phyloP scores from a whole-genome alignment of 2,888 invertebrate species.

The Quadriops clusia region DNA sequence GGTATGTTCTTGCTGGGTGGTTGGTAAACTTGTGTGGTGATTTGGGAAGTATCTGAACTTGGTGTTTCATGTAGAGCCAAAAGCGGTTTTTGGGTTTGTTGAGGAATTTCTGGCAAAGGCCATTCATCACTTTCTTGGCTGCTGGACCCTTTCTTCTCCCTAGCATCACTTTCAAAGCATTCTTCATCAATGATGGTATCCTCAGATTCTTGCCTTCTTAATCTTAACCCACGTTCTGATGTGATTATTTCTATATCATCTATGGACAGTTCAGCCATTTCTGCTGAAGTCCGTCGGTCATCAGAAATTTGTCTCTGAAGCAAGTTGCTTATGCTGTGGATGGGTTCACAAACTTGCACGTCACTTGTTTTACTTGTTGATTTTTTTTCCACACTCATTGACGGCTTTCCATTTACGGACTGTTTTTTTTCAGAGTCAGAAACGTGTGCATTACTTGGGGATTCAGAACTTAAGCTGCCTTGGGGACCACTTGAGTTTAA shows the following conservation, averaged over 20 bases:
- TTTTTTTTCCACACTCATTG: too few species aligned
- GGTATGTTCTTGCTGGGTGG: constrained; percentile 32
- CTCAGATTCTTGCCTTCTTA: constrained; percentile 35
- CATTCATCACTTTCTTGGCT: constrained; percentile 65
- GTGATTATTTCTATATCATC: constrained; percentile 43
- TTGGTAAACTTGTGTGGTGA: constrained; percentile 33
- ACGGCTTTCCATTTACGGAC: constrained; percentile 21
- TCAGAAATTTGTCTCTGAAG: constrained; percentile 55
- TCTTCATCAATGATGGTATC: constrained; percentile 38
- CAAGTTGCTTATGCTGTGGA: constrained; percentile 30
- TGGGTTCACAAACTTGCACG: constrained; percentile 23
- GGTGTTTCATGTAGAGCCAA: constrained; percentile 34
- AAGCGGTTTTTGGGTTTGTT: constrained; percentile 29
- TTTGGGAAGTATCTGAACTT: constrained; percentile 35
- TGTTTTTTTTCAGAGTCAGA: constrained; percentile 36
- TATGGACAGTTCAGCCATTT: constrained; percentile 75
- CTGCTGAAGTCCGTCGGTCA: constrained; percentile 70
- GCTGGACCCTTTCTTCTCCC: constrained; percentile 32
- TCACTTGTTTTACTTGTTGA: constrained; percentile 19
- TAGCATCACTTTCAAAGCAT: constrained; percentile 27
- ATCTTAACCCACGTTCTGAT: constrained; percentile 33
- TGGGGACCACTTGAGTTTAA: constrained; percentile 75
- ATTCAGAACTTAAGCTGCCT: constrained; percentile 74
- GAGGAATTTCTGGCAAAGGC: constrained; percentile 61
- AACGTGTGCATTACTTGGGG: constrained; percentile 62